A percentile compares a stretch with the other conserved stretches of the same genome.
phyloP scores from a whole-genome alignment of 35 echinoderm and acorn worm genomes.

The Ophioderma brevispina region DNA sequence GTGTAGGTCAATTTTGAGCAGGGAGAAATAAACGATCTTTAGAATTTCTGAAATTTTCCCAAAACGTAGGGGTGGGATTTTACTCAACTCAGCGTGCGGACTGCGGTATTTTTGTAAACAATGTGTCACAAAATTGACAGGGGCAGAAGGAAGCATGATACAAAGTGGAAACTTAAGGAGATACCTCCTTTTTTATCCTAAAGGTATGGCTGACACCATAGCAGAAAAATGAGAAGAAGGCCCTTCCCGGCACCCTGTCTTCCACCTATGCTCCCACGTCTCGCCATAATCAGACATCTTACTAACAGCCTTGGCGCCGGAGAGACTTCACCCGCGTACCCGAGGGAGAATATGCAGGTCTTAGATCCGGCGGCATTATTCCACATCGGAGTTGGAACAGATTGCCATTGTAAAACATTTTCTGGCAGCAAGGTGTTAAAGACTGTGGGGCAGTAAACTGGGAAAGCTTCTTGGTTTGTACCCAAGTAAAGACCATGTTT shows the following conservation, averaged over 20 bases:
- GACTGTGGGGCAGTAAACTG: slow-evolving; percentile 56
- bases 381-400: slow-evolving; percentile 93
- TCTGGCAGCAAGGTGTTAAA: slow-evolving; percentile 70
- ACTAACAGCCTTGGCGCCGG: slow-evolving; percentile 69
- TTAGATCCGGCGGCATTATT: slow-evolving; percentile 58
- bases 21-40: too few species aligned
- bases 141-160: too few species aligned
- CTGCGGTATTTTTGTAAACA: too few species aligned
- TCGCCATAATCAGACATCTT: slow-evolving; percentile 74
- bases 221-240: slow-evolving; percentile 53
- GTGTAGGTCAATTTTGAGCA: too few species aligned
- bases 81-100: too few species aligned
- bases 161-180: too few species aligned
- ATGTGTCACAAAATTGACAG: too few species aligned
- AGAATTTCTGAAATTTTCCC: too few species aligned
- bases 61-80: too few species aligned
- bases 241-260: slow-evolving; percentile 25
- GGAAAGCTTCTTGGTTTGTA: slow-evolving; percentile 79
- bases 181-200: background rate
- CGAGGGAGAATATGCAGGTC: slow-evolving; percentile 51
- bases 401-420: slow-evolving; percentile 83
- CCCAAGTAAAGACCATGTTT: too few species aligned
- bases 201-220: slow-evolving; percentile 74
- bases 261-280: slow-evolving; percentile 81
- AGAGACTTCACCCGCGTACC: slow-evolving; percentile 81